Evolutionary conservation across 2,113 vertebrate species (phyloP).

Genomic region (Zingel zingel): DNA sequence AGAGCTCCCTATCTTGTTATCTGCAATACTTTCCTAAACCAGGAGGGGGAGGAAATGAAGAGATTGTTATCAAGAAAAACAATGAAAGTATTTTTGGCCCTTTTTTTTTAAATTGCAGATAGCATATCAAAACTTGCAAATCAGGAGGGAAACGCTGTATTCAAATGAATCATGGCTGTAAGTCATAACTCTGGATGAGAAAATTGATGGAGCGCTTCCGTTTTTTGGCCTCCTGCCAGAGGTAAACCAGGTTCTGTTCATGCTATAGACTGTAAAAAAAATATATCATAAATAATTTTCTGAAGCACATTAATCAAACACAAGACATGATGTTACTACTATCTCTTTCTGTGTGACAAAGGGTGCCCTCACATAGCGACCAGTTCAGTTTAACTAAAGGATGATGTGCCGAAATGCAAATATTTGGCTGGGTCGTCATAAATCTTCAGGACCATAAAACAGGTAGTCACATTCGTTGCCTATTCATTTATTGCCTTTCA

Average conservation of each 20-base stretch:
- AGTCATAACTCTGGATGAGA: background rate
- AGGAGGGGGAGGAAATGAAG: background rate
- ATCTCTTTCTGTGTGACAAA: background rate
- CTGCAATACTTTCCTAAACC: slow-evolving; percentile 62
- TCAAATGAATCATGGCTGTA: background rate
- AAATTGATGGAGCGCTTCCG: background rate
- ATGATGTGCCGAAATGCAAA: background rate
- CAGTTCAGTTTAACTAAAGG: background rate
- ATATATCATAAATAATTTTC: background rate
- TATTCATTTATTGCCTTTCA: background rate
- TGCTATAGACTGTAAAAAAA: background rate
- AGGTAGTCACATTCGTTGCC: background rate
- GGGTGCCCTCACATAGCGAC: background rate
- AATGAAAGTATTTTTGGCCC: background rate
- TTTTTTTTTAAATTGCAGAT: background rate
- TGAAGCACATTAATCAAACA: no score
- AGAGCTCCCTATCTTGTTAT: slow-evolving; percentile 47
- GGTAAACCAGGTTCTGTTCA: background rate
- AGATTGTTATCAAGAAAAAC: background rate
- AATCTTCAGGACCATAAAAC: background rate
- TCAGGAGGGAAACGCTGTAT: background rate
- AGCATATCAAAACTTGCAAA: background rate
- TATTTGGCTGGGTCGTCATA: background rate
- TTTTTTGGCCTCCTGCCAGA: background rate
- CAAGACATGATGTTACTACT: background rate